Evolutionary conservation across 2,888 invertebrate species (phyloP), one percentile per base, ranked within the genome.

Genomic region (Pyrocoelia pectoralis): DNA sequence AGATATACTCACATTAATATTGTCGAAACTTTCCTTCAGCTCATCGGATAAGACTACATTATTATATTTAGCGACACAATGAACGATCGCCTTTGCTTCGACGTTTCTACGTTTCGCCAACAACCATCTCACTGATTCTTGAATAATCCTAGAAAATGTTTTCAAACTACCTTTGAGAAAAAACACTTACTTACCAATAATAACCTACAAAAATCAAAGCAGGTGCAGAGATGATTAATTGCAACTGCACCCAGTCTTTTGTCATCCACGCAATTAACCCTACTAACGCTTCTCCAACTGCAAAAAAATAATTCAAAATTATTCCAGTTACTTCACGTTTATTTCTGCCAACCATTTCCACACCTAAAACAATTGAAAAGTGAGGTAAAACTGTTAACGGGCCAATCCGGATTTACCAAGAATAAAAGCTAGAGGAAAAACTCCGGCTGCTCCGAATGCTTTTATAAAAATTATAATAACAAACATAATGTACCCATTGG

Each of bases 101-200:
- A 81, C 78, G 29, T 82, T 82, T 65, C 84, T 80, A 41, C 84
- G 81, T 43, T 86, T 84, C 0, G 87, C 86, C 56, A 88, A 77
- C 13, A 89, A 78, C 89, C 89, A 89, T 67, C 89, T 80, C 0
- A 88, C 86, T 0, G 88, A 89, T 77, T 89, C 89, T 0, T 89
- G 89, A 15, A 89, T 82, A 19, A 84, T 74, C 82, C 85, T 85
- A 66, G 14, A 73, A 73, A 14, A 50, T 9, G 4, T 33, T 61
- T 12, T n/a, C 33, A 33, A 6, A 33, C 10, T n/a, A 4, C 8
- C 2, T 4, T 3, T 43, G 3, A n/a, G 1, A 6, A n/a, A 5
- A n/a, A 33, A 6, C 2, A 6, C n/a, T 6, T 8, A 33, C 48
- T 48, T 77, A 83, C 88, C 87, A 88, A 72, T 84, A 85, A 72